Evolutionary conservation across 2,113 vertebrate species (phyloP), one percentile per base, ranked within the genome.

Genomic region (Elgaria multicarinata): DNA sequence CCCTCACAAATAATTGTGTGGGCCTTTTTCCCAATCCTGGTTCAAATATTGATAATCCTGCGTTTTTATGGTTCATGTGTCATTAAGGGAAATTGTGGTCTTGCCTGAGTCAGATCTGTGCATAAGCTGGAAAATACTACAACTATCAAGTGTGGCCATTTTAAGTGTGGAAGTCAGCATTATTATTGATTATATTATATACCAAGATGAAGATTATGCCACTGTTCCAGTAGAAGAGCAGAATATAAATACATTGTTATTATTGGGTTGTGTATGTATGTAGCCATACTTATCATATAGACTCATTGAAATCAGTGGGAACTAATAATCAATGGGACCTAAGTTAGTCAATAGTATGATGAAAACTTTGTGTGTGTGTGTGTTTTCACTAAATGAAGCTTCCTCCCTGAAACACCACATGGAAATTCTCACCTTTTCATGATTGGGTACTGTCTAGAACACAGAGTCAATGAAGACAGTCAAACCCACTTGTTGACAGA

Each of bases 91-190:
- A 86, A 81, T 75, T 85, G 86, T 33, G 78, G 89, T 64, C 74
- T 77, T 75, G 67, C 24, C 62, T 24, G 33, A 75, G 16, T 77
- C 62, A 26, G 1, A 53, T 8, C 26, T 2, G 0, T 16, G n/a
- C 83, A 89, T 18, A 22, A 46, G 71, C 72, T 50, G 42, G 69
- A 94, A 93, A 85, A 46, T 87, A 74, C 33, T 62, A 46, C 8
- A 88, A 87, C 79, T 26, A 84, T 2, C 64, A 78, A 33, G 18
- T 44, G n/a, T 83, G 14, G 20, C 39, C 55, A 85, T 55, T 4
- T 77, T 6, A 83, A 83, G 26, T 83, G 88, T 87, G 31, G 81
- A 88, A 78, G 75, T 46, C 90, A 9, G 1, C 14, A 39, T 36
- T 82, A 9, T 44, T 28, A 42, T 42, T 26, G 31, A 7, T n/a